Percentiles rank a stretch among this genome's conserved stretches.
Evolutionary conservation across 53 echinoderm and acorn worm species (phyloP).

Genomic region (Temnopleurus reevesii): DNA sequence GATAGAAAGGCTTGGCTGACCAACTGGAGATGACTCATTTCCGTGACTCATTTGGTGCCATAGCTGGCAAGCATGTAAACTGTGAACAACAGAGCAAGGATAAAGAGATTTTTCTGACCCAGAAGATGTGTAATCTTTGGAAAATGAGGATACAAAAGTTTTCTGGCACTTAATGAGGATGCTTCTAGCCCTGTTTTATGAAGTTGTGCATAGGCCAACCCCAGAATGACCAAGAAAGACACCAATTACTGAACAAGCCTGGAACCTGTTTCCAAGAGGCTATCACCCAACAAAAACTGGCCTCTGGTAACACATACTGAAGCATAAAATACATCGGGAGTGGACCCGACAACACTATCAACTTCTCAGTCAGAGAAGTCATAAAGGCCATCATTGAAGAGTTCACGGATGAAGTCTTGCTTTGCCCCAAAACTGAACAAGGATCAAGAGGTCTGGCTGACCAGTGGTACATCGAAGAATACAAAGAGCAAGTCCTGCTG

Average conservation of each 20-base stretch:
- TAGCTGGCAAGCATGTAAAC: constrained; percentile 39
- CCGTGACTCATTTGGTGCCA: constrained; percentile 29
- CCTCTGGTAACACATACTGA: constrained; percentile 58
- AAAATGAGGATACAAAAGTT: neutral
- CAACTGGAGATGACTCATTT: too few species aligned
- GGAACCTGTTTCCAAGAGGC: constrained; percentile 52
- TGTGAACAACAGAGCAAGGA: too few species aligned
- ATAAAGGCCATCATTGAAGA: constrained; percentile 46
- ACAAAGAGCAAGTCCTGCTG: too few species aligned
- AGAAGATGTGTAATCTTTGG: too few species aligned
- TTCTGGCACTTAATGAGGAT: constrained; percentile 1
- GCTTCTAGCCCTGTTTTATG: neutral
- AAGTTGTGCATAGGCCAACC: constrained; percentile 5
- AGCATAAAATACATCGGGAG: constrained; percentile 50
- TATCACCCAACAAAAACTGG: constrained; percentile 47
- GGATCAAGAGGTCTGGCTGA: constrained; percentile 9
- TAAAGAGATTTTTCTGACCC: too few species aligned
- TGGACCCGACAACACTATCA: constrained; percentile 60
- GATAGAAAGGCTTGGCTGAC: too few species aligned
- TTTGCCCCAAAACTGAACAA: constrained; percentile 21
- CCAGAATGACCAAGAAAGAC: constrained; percentile 49
- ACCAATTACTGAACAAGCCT: constrained; percentile 33
- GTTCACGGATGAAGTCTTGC: constrained; percentile 27
- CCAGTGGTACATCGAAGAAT: constrained; percentile 2
- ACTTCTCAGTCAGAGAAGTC: constrained; percentile 58